phyloP scores from a whole-genome alignment of 2,888 invertebrate genomes.

The Drosophila falleni region DNA sequence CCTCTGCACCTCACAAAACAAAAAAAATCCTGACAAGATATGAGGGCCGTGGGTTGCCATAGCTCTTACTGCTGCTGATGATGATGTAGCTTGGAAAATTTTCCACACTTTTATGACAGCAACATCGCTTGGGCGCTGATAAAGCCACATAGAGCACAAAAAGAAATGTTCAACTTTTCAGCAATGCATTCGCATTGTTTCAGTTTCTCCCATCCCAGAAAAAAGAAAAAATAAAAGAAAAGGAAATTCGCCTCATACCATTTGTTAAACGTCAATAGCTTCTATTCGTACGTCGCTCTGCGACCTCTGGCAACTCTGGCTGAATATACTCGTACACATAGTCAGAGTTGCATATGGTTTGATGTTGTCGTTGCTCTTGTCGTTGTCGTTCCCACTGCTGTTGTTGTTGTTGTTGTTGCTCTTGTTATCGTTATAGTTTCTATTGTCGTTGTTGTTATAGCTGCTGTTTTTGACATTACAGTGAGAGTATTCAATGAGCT shows the following conservation, averaged over 20 bases:
- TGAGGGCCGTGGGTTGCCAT: constrained; percentile 47
- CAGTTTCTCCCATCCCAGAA: constrained; percentile 26
- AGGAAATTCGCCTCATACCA: constrained; percentile 28
- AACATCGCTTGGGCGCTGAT: constrained; percentile 51
- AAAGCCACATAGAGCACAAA: constrained; percentile 46
- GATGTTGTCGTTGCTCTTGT: constrained; percentile 32
- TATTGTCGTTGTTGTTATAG: constrained; percentile 27
- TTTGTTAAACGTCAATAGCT: constrained; percentile 70
- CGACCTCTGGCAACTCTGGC: constrained; percentile 32
- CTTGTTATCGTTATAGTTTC: constrained; percentile 32
- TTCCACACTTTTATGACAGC: constrained; percentile 82
- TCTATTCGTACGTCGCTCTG: constrained; percentile 13
- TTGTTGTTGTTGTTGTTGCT: constrained; percentile 22
- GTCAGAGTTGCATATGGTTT: constrained; percentile 53
- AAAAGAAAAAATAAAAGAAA: constrained; percentile 4
- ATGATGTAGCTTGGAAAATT: constrained; percentile 73
- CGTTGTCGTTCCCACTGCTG: constrained; percentile 11
- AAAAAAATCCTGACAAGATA: constrained; percentile 62
- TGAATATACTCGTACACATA: constrained; percentile 18
- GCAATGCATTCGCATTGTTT: constrained; percentile 71
- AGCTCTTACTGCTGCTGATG: constrained; percentile 52
- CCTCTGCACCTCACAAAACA: background rate
- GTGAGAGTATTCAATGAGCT: constrained; percentile 73
- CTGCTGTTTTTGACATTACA: constrained; percentile 39
- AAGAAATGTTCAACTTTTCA: constrained; percentile 68